Evolutionary conservation across 2,888 invertebrate species (phyloP).

Genomic region (Trissolcus brochymenae): DNA sequence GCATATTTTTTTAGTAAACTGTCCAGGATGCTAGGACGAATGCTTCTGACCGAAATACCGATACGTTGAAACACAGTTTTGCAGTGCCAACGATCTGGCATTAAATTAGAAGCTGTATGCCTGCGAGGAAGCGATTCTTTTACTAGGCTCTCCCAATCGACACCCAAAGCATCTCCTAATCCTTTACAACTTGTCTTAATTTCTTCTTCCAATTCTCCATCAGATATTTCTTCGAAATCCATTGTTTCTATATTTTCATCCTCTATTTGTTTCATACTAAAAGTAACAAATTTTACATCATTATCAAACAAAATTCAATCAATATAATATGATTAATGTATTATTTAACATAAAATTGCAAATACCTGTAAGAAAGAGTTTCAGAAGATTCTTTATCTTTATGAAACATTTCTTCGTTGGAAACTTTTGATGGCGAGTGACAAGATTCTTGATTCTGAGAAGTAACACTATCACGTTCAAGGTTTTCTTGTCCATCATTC

Average conservation of each 20-base stretch:
- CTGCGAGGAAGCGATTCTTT: constrained; percentile 83
- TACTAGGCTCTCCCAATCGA: constrained; percentile 94
- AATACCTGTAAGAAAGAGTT: constrained; percentile 58
- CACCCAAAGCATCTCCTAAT: constrained; percentile 94
- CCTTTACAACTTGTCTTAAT: constrained; percentile 81
- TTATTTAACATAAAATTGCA: no score
- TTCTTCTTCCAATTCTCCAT: constrained; percentile 92
- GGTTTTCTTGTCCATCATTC: constrained; percentile 44
- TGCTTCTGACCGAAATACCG: constrained; percentile 87
- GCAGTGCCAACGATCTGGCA: constrained; percentile 88
- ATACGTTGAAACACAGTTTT: constrained; percentile 87
- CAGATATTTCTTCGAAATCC: constrained; percentile 93
- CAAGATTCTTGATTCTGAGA: constrained; percentile 66
- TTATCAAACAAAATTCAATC: background rate
- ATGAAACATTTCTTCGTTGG: constrained; percentile 67
- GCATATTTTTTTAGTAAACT: constrained; percentile 67
- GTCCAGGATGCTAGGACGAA: constrained; percentile 81
- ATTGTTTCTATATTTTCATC: constrained; percentile 85
- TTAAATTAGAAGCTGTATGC: constrained; percentile 73
- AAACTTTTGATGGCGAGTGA: constrained; percentile 67
- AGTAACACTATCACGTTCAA: constrained; percentile 60
- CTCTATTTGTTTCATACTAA: constrained; percentile 78
- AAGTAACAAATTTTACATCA: background rate
- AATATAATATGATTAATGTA: background rate
- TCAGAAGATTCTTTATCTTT: constrained; percentile 65